These are phyloP conservation scores for Pseudeuparius sepicola DNA, from an alignment of 2,888 invertebrate genomes.

Conservation along the genomic window DNA sequence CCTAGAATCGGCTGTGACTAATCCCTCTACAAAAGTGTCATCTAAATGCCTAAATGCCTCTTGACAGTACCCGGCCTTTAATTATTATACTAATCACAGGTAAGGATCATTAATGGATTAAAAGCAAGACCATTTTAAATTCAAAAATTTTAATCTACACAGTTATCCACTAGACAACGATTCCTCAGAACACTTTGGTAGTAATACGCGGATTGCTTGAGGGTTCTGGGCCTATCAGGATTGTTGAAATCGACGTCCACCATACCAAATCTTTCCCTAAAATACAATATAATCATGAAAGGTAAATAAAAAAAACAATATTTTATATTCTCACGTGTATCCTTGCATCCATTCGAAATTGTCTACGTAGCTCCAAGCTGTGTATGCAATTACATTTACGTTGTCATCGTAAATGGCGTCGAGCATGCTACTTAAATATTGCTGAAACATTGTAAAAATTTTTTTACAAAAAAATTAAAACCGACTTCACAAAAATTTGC, in stretches of 20 bases:
- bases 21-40: too few species aligned
- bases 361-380: conserved; percentile 44
- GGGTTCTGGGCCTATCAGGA: conserved; percentile 10
- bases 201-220: conserved; percentile 8
- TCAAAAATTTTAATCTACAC: too few species aligned
- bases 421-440: conserved; percentile 30
- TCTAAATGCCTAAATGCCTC: too few species aligned
- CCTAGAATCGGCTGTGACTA: too few species aligned
- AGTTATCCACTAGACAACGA: conserved; percentile 7
- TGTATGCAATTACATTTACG: conserved; percentile 43
- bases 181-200: conserved; percentile 2
- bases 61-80: too few species aligned
- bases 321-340: conserved; percentile 39
- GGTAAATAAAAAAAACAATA: too few species aligned
- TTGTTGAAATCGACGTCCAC: conserved; percentile 8
- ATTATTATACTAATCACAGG: too few species aligned
- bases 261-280: conserved; percentile 11
- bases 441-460: too few species aligned
- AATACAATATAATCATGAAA: neutral
- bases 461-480: too few species aligned
- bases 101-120: too few species aligned
- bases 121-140: too few species aligned
- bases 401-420: conserved; percentile 37
- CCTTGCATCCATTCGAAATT: conserved; percentile 34
- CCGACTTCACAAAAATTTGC: too few species aligned